Base-by-base conservation (phyloP, 2,888 invertebrate genomes). In the Calameuta idolon region DNA sequence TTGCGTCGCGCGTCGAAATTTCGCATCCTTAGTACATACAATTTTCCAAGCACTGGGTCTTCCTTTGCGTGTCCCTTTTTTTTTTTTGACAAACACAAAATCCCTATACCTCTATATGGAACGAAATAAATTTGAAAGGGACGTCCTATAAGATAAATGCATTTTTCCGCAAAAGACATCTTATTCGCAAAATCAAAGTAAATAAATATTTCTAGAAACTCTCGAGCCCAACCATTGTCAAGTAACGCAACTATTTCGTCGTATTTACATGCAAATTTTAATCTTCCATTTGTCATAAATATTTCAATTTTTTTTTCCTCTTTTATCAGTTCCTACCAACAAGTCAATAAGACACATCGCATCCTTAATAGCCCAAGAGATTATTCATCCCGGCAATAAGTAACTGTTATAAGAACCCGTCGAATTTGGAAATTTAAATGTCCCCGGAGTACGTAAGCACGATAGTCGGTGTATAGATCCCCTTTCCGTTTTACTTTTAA, bases 401-500 rank as follows among this genome's bases (percentile, higher is more conserved):
- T 55, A 55, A 55, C 55, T 55, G 55, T 55, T 55, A 23, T 55
- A 55, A 55, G 55, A 55, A 55, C 55, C 55, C 79, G 84, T 86
- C 84, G 81, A 85, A 85, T 85, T 84, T 82, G 75, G 78, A 80
- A 86, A 90, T 89, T 89, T 88, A 89, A 89, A 88, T 87, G 86
- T 88, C 88, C 87, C 89, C 75, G 75, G 86, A 84, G 88, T 81
- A 77, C 69, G 73, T 33, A 76, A 69, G 76, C 78, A 73, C 34
- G 75, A 78, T 33, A n/a, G n/a, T 33, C 75, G 69, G 31, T 80
- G 73, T 40, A 55, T 74, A 71, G 78, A 68, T 34, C 69, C 68
- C n/a, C 33, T 75, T 74, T 82, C 82, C 83, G 86, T 85, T 88
- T 89, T 89, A 88, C 89, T 90, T 90, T 90, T 89, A 90, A 91